phyloP scores from a whole-genome alignment of 2,797 vertebrate species.

The Darevskia nairensis region DNA sequence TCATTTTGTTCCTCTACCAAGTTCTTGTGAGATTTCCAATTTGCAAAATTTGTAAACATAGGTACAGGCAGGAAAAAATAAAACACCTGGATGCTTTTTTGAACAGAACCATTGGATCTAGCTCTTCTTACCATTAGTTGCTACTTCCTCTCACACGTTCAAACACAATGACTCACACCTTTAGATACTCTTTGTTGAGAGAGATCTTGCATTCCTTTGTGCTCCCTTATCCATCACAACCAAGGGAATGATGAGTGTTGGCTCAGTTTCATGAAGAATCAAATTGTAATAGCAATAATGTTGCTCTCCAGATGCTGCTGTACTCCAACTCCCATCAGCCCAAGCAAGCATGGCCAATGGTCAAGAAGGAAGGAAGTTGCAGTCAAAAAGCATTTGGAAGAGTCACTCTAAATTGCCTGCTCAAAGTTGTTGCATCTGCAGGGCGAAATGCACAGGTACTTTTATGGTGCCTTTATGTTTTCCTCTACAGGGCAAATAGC shows the following conservation, averaged over 20 bases:
- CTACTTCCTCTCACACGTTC: conserved; percentile 8
- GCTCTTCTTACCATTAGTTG: background rate
- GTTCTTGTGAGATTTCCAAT: conserved; percentile 10
- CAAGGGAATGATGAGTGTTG: too few species aligned
- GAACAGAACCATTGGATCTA: background rate
- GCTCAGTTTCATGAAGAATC: too few species aligned
- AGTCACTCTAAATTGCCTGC: background rate
- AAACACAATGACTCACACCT: background rate
- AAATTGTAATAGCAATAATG: background rate
- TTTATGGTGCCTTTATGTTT: background rate
- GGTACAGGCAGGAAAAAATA: background rate
- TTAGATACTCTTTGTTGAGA: background rate
- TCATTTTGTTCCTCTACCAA: background rate
- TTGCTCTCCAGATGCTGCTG: too few species aligned
- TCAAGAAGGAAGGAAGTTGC: too few species aligned
- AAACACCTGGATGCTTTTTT: background rate
- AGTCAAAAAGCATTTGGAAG: too few species aligned
- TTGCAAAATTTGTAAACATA: background rate
- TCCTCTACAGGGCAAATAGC: background rate
- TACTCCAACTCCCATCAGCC: too few species aligned
- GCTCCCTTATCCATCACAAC: background rate
- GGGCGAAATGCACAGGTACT: background rate
- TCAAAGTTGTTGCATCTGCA: background rate
- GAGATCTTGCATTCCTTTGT: background rate
- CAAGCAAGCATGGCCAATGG: too few species aligned